These are phyloP conservation scores for Cepphus grylle DNA, from an alignment of 2,113 vertebrate species.

Conservation along the genomic window DNA sequence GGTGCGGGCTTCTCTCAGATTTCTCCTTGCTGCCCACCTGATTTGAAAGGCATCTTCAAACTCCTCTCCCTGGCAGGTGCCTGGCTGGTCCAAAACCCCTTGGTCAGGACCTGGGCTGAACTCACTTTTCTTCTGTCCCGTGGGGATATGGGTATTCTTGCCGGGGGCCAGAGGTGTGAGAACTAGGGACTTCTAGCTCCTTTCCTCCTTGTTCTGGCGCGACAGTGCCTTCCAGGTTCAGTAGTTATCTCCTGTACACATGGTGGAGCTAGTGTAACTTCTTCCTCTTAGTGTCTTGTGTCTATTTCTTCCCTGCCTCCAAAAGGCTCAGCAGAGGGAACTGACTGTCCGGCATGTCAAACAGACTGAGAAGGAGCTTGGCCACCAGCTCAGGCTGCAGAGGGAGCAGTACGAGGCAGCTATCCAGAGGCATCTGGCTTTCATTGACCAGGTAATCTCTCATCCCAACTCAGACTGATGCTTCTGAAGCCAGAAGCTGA, in stretches of 20 bases:
- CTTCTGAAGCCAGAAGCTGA: not conserved
- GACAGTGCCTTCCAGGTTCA: fast-evolving
- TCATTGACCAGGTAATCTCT: conserved; percentile 89
- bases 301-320: not conserved
- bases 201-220: not conserved
- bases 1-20: not conserved
- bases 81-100: not conserved
- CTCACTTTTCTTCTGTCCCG: not conserved
- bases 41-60: not conserved
- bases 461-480: fast-evolving
- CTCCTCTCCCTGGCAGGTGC: not conserved
- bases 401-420: conserved; percentile 91
- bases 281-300: not conserved
- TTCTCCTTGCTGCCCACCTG: not conserved
- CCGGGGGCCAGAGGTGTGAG: not conserved
- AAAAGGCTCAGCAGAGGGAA: conserved; percentile 88
- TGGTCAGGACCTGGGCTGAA: not conserved
- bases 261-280: not conserved
- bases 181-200: not conserved
- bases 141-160: not conserved
- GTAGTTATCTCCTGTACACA: not conserved
- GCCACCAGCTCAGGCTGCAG: conserved; percentile 82
- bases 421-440: conserved; percentile 89
- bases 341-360: conserved; percentile 81
- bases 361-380: conserved; percentile 87